Conservation (phyloP, 1,140 invertebrate species). For the Drosophila santomea region DNA sequence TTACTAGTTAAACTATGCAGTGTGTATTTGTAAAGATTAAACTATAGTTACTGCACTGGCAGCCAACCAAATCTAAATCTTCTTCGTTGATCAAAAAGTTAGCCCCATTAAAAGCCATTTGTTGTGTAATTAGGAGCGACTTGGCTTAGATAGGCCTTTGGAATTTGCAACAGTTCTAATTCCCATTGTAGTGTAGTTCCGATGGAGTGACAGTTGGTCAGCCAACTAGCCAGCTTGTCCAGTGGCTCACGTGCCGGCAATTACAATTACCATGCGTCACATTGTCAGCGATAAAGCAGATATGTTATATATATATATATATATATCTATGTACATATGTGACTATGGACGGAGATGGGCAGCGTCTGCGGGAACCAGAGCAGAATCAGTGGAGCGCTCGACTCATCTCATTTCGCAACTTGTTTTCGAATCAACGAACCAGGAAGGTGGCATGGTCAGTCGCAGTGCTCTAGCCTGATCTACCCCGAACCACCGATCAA, state of each 20-base stretch:
- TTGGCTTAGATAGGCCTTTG: neutral
- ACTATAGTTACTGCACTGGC: too few relatives aligned
- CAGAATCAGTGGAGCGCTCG: slow-evolving; percentile 43
- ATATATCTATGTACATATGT: neutral
- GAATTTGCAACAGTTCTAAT: neutral
- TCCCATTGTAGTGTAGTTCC: neutral
- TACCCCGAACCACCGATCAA: slow-evolving; percentile 5
- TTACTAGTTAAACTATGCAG: too few relatives aligned
- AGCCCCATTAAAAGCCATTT: too few relatives aligned
- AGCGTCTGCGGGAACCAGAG: slow-evolving; percentile 17
- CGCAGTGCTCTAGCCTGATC: neutral
- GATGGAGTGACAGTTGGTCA: slow-evolving; percentile 4
- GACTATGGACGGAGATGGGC: neutral
- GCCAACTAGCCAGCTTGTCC: neutral
- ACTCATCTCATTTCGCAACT: slow-evolving; percentile 54
- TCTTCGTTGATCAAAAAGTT: too few relatives aligned
- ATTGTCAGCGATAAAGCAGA: slow-evolving; percentile 28
- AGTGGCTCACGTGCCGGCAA: slow-evolving; percentile 41
- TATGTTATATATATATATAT: neutral
- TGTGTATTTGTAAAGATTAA: too few relatives aligned
- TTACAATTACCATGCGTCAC: slow-evolving; percentile 51
- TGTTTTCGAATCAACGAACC: slow-evolving; percentile 54
- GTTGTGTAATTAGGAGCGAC: too few relatives aligned
- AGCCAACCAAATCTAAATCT: too few relatives aligned
- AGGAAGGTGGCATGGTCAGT: slow-evolving; percentile 39